Conservation (phyloP, 2,113 vertebrate species). For the Plecotus auritus region DNA sequence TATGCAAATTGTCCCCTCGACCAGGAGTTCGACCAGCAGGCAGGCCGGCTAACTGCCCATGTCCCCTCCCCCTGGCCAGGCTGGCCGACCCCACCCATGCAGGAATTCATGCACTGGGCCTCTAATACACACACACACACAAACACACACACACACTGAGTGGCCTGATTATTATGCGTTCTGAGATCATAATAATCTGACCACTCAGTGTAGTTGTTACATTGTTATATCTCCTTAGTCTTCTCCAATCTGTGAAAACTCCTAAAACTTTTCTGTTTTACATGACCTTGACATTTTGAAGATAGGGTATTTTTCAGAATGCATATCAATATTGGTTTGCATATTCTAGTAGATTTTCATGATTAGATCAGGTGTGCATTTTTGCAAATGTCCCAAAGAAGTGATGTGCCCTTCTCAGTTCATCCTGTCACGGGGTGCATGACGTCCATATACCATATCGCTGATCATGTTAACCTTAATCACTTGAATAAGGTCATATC, state of each 20-base stretch:
- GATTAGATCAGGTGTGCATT: not conserved
- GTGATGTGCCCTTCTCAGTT: not conserved
- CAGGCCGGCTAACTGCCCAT: too few relatives aligned
- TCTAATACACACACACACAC: too few relatives aligned
- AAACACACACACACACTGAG: too few relatives aligned
- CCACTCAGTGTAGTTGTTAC: not conserved
- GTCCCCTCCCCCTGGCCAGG: too few relatives aligned
- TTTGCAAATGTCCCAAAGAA: not conserved
- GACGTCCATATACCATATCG: rapidly evolving
- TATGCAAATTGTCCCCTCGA: too few relatives aligned
- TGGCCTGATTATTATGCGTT: too few relatives aligned
- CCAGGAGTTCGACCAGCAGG: too few relatives aligned
- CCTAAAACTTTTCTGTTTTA: not conserved
- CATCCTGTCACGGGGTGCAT: rapidly evolving
- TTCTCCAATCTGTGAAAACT: not conserved
- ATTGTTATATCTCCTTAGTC: not conserved
- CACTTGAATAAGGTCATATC: not conserved
- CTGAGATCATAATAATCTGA: too few relatives aligned
- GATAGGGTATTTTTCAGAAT: not conserved
- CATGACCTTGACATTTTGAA: not conserved
- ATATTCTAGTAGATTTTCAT: not conserved
- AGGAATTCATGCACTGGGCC: too few relatives aligned
- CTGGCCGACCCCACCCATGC: too few relatives aligned
- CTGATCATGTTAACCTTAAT: not conserved
- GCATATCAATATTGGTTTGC: not conserved